Evolutionary conservation across 1,140 invertebrate species (phyloP).

Genomic region (Octopus sinensis): DNA sequence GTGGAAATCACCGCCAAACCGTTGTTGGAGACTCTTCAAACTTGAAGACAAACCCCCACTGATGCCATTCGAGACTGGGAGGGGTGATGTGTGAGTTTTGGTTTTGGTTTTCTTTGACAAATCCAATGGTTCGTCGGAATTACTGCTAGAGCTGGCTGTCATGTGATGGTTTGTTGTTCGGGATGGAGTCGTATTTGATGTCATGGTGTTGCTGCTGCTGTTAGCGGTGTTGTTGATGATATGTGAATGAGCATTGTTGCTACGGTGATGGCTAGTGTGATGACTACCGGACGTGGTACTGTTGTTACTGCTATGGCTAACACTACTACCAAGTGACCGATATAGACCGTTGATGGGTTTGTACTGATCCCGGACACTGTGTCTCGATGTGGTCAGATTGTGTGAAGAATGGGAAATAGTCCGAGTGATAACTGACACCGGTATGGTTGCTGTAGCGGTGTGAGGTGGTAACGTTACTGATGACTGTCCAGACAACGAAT

Average conservation of each 20-base stretch:
- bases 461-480: neutral
- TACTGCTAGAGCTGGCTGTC: too few species aligned
- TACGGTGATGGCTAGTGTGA: neutral
- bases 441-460: neutral
- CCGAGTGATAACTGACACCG: slow-evolving; percentile 10
- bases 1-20: slow-evolving; percentile 47
- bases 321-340: slow-evolving; percentile 13
- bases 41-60: slow-evolving; percentile 31
- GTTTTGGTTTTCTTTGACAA: slow-evolving; percentile 38
- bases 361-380: neutral
- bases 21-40: slow-evolving; percentile 48
- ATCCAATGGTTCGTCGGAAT: slow-evolving; percentile 45
- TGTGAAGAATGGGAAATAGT: neutral
- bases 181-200: slow-evolving; percentile 13
- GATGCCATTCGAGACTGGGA: neutral
- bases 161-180: neutral
- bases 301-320: neutral
- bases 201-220: slow-evolving; percentile 14
- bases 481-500: neutral
- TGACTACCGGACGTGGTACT: neutral
- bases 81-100: slow-evolving; percentile 9
- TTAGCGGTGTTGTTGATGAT: slow-evolving; percentile 16
- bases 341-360: slow-evolving; percentile 25
- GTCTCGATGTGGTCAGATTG: neutral
- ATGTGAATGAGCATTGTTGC: neutral